These are phyloP conservation scores for Myotis planiceps DNA, from an alignment of 2,797 vertebrate species.

Conservation along the genomic window DNA sequence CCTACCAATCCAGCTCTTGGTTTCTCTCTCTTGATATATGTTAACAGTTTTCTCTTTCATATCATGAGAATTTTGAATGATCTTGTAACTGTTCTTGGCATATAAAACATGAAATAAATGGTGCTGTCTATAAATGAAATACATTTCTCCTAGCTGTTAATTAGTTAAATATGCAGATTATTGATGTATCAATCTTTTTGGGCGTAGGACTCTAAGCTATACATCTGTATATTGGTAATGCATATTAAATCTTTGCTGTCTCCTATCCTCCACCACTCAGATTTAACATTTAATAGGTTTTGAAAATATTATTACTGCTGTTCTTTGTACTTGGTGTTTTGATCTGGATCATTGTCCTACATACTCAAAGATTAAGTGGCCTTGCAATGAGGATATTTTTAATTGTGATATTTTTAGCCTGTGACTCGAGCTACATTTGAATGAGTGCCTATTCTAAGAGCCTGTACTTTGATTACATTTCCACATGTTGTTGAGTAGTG, in stretches of 20 bases:
- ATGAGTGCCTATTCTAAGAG: constrained; percentile 59
- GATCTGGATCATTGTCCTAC: constrained; percentile 44
- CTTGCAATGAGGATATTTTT: constrained; percentile 66
- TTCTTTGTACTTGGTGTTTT: constrained; percentile 67
- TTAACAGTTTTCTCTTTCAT: neutral
- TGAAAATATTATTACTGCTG: constrained; percentile 17
- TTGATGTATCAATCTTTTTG: neutral
- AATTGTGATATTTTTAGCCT: constrained; percentile 68
- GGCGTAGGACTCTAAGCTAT: neutral
- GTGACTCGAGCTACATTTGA: constrained; percentile 48
- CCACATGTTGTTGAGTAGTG: constrained; percentile 33
- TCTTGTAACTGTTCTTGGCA: neutral
- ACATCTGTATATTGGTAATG: constrained; percentile 1
- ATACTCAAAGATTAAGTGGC: constrained; percentile 56
- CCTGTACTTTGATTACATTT: constrained; percentile 57
- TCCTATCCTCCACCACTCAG: neutral
- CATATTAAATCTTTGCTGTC: neutral
- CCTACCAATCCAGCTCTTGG: neutral
- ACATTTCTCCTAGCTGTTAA: neutral
- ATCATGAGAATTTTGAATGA: neutral
- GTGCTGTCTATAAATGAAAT: neutral
- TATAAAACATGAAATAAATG: neutral
- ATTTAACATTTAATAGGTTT: constrained; percentile 47
- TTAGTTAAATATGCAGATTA: neutral
- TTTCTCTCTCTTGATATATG: neutral